Evolutionary conservation across 2,888 invertebrate genomes (phyloP).

Genomic region (Luperina testacea): DNA sequence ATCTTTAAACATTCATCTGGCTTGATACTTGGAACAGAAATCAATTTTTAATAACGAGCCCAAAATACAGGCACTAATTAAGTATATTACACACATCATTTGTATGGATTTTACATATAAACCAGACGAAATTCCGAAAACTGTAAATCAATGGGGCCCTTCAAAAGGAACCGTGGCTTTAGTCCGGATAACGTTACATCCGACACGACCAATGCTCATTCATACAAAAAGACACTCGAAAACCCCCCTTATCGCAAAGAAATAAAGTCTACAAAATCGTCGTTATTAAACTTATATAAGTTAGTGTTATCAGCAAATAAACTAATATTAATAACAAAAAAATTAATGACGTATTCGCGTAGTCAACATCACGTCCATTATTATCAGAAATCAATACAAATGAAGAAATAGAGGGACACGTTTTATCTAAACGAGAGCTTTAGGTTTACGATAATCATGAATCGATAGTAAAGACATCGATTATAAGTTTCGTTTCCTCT

Average conservation of each 20-base stretch:
- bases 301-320: constrained; percentile 58
- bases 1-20: constrained; percentile 20
- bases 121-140: constrained; percentile 58
- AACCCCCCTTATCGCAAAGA: constrained; percentile 35
- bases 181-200: constrained; percentile 64
- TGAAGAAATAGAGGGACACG: constrained; percentile 22
- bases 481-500: not conserved
- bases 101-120: constrained; percentile 51
- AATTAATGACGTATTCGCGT: constrained; percentile 47
- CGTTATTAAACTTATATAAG: constrained; percentile 49
- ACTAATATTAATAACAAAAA: constrained; percentile 52
- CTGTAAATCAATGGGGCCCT: constrained; percentile 63
- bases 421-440: constrained; percentile 32
- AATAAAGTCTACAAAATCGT: constrained; percentile 47
- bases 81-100: constrained; percentile 27
- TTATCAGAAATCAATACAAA: constrained; percentile 38
- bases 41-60: constrained; percentile 5
- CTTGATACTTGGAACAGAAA: not conserved
- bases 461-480: constrained; percentile 6
- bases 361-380: constrained; percentile 39
- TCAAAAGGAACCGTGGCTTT: constrained; percentile 56
- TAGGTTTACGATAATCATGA: constrained; percentile 18
- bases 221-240: constrained; percentile 41
- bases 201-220: constrained; percentile 50
- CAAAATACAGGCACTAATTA: constrained; percentile 40